Conservation (phyloP, 2,113 vertebrate genomes). For the Python bivittatus region DNA sequence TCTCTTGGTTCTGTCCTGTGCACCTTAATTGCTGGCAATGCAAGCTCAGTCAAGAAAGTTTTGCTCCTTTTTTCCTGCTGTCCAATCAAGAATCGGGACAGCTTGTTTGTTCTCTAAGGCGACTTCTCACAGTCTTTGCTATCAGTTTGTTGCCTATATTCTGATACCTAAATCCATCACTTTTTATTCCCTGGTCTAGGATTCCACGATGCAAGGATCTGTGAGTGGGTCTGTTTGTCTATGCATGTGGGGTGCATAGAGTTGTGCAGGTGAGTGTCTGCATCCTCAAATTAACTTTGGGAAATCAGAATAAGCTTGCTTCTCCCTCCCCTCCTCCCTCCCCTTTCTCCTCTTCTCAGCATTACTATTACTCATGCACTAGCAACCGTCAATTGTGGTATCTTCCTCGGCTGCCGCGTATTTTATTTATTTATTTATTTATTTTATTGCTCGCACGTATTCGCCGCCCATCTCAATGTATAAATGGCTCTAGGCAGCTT, state of each 20-base stretch:
- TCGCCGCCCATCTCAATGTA: too few species aligned
- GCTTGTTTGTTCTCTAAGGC: background rate
- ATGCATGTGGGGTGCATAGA: background rate
- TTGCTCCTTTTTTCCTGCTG: background rate
- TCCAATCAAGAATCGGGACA: background rate
- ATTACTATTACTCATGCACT: too few species aligned
- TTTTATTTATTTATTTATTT: too few species aligned
- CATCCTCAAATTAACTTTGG: background rate
- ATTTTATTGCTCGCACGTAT: too few species aligned
- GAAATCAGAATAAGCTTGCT: background rate
- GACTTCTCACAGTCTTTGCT: background rate
- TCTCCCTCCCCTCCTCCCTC: background rate
- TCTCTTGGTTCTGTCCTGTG: background rate
- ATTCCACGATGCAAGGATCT: background rate
- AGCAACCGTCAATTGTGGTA: too few species aligned
- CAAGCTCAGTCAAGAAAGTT: background rate
- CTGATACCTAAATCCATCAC: background rate
- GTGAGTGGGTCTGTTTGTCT: background rate
- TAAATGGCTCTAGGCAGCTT: too few species aligned
- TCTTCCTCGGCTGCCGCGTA: too few species aligned
- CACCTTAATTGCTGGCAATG: background rate
- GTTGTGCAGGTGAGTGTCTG: background rate
- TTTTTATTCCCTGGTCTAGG: background rate
- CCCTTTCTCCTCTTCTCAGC: too few species aligned
- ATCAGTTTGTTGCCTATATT: background rate